A percentile compares a stretch with the other conserved stretches of the same genome.
Evolutionary conservation across 2,888 invertebrate genomes (phyloP).

Genomic region (Ornithoptera priamus): DNA sequence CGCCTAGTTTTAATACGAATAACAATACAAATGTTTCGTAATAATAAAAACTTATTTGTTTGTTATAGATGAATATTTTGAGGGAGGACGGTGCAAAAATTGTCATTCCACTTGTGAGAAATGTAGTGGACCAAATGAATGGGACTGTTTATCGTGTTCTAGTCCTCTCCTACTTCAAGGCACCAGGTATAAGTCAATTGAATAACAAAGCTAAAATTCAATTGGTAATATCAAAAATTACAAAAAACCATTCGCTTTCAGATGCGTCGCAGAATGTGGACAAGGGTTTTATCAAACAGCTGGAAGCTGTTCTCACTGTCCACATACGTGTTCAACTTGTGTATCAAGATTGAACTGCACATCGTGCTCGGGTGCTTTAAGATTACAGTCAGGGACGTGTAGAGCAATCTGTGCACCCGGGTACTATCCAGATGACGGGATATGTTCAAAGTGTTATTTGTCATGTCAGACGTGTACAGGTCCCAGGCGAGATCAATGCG

Average conservation of each 20-base stretch:
- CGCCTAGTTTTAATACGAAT: too few relatives aligned
- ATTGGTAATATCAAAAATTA: neutral
- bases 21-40: too few relatives aligned
- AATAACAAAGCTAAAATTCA: neutral
- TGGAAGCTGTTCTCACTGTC: slow-evolving; percentile 87
- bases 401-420: slow-evolving; percentile 88
- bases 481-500: slow-evolving; percentile 90
- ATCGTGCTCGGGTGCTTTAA: slow-evolving; percentile 86
- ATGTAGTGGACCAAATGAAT: slow-evolving; percentile 89
- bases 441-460: slow-evolving; percentile 90
- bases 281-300: slow-evolving; percentile 87
- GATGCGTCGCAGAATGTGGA: slow-evolving; percentile 89
- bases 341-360: slow-evolving; percentile 90
- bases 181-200: slow-evolving; percentile 55
- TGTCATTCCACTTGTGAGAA: slow-evolving; percentile 92
- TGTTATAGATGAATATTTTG: slow-evolving; percentile 84
- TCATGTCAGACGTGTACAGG: slow-evolving; percentile 92
- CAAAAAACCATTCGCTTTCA: slow-evolving; percentile 45
- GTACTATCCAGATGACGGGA: slow-evolving; percentile 91
- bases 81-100: slow-evolving; percentile 86
- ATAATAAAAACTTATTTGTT: slow-evolving; percentile 31
- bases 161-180: slow-evolving; percentile 87
- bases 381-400: slow-evolving; percentile 91
- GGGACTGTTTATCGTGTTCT: slow-evolving; percentile 88
- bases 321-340: slow-evolving; percentile 88